Conservation (phyloP, 2,113 vertebrate species). For the Bos javanicus region DNA sequence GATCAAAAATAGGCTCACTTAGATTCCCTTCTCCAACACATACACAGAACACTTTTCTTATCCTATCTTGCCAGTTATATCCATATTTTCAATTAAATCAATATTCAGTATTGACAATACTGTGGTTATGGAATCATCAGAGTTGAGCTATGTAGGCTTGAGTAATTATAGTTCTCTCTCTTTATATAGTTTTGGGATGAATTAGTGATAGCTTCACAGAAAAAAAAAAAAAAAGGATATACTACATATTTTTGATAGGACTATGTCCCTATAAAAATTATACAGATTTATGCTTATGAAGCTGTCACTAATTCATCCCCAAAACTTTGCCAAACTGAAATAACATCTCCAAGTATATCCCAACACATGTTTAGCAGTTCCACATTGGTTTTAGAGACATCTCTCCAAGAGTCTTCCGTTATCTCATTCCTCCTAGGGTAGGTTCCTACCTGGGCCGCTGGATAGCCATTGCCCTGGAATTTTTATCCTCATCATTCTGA, state of each 20-base stretch:
- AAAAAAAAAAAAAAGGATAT: not conserved
- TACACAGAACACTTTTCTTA: not conserved
- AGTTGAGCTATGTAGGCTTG: not conserved
- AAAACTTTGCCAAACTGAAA: not conserved
- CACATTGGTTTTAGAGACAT: not conserved
- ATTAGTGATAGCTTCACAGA: not conserved
- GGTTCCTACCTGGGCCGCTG: not conserved
- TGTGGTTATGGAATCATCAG: constrained; percentile 24
- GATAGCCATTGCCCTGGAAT: not conserved
- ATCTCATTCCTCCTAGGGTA: not conserved
- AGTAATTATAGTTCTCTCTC: not conserved
- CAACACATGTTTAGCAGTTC: not conserved
- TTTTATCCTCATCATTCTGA: not conserved
- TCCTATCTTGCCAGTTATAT: not conserved
- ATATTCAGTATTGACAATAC: constrained; percentile 13
- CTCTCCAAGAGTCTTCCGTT: not conserved
- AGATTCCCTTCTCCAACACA: not conserved
- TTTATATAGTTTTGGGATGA: not conserved
- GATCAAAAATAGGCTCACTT: not conserved
- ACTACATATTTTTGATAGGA: not conserved
- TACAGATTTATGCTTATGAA: not conserved
- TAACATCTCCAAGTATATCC: not conserved
- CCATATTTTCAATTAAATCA: not conserved
- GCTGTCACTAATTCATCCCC: not conserved
- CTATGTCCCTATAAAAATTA: not conserved